Conservation (phyloP, 2,888 invertebrate species). For the Zelleria hepariella region DNA sequence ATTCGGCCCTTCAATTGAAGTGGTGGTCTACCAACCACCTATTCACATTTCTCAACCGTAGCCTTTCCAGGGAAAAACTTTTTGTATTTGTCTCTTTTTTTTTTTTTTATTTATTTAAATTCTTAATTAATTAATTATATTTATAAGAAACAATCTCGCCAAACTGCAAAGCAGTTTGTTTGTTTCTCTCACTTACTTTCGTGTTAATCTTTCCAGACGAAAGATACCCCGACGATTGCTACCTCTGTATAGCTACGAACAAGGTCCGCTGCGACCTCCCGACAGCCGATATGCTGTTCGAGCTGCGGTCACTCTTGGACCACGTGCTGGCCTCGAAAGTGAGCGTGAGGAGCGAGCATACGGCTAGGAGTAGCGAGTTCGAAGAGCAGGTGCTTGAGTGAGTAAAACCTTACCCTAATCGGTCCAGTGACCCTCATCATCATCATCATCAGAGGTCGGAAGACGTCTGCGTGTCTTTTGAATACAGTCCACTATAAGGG, state of each 20-base stretch:
- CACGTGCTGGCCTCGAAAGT: constrained; percentile 51
- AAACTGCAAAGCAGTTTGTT: no score
- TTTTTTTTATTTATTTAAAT: no score
- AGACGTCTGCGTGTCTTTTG: constrained; percentile 21
- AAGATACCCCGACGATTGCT: constrained; percentile 25
- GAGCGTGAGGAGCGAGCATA: constrained; percentile 19
- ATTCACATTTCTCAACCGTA: no score
- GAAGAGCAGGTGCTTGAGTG: constrained; percentile 53
- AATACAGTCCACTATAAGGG: no score
- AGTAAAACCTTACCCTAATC: constrained; percentile 27
- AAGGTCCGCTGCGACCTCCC: constrained; percentile 40
- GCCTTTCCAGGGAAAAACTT: no score
- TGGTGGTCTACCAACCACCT: no score
- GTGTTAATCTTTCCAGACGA: constrained; percentile 13
- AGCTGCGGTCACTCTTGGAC: constrained; percentile 44
- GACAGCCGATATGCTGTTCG: constrained; percentile 36
- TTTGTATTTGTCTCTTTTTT: no score
- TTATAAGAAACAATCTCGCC: no score
- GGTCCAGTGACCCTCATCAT: constrained; percentile 8
- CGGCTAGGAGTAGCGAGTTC: constrained; percentile 26
- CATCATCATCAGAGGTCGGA: neutral
- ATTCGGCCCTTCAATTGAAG: no score
- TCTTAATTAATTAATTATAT: no score
- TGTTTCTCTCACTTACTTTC: no score
- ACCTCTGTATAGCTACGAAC: constrained; percentile 34